These are phyloP conservation scores for Xestia xanthographa DNA, from an alignment of 2,888 invertebrate genomes.

Conservation along the genomic window DNA sequence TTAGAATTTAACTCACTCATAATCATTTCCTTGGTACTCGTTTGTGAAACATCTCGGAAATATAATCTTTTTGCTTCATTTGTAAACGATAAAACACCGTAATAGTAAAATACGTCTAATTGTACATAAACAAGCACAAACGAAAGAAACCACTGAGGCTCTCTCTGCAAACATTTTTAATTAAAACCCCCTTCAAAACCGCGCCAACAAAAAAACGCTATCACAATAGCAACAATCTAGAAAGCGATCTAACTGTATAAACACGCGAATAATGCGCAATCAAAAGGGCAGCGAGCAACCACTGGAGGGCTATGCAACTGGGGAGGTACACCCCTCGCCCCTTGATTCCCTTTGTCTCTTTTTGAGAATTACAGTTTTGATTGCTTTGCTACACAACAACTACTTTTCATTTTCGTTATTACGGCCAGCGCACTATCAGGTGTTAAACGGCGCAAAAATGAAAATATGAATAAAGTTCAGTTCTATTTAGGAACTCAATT, in stretches of 20 bases:
- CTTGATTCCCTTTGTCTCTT: slow-evolving; percentile 65
- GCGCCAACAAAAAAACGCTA: slow-evolving; percentile 85
- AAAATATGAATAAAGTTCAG: slow-evolving; percentile 40
- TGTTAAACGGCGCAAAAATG: slow-evolving; percentile 44
- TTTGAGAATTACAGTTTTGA: slow-evolving; percentile 84
- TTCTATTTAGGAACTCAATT: slow-evolving; percentile 48
- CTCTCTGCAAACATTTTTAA: slow-evolving; percentile 87
- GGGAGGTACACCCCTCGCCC: slow-evolving; percentile 67
- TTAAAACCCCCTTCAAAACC: slow-evolving; percentile 87
- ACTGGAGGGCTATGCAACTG: slow-evolving; percentile 80
- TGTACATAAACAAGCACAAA: slow-evolving; percentile 62
- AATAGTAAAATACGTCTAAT: slow-evolving; percentile 37
- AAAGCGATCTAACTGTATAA: slow-evolving; percentile 90
- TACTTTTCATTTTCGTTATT: slow-evolving; percentile 59
- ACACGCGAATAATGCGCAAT: slow-evolving; percentile 90
- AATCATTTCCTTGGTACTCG: not conserved
- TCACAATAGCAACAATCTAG: slow-evolving; percentile 90
- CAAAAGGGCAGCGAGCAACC: slow-evolving; percentile 88
- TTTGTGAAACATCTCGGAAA: not conserved
- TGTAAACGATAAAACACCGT: slow-evolving; percentile 7
- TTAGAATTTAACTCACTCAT: not conserved
- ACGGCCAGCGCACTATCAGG: slow-evolving; percentile 27
- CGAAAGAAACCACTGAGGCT: slow-evolving; percentile 76
- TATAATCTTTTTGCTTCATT: slow-evolving; percentile 35
- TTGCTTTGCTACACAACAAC: slow-evolving; percentile 78